phyloP scores from a whole-genome alignment of 1,140 invertebrate species.

The Hycleus phaleratus region DNA sequence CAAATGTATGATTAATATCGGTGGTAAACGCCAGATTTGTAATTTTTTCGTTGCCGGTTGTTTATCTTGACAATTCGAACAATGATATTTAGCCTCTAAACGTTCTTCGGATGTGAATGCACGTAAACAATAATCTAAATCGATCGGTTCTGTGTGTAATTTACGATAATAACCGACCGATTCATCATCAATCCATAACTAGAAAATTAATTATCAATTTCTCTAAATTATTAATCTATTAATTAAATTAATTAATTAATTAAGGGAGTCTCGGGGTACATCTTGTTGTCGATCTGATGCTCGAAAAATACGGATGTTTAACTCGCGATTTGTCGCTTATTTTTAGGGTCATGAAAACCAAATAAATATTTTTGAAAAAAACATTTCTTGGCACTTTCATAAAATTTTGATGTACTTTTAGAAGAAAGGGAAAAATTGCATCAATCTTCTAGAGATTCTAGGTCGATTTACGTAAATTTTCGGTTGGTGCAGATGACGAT shows the following conservation, averaged over 20 bases:
- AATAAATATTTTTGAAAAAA: too few species aligned
- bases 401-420: too few species aligned
- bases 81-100: slow-evolving; percentile 78
- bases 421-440: too few species aligned
- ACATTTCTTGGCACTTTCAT: too few species aligned
- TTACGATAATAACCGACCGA: slow-evolving; percentile 60
- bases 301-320: too few species aligned
- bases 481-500: too few species aligned
- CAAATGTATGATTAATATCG: slow-evolving; percentile 79
- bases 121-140: slow-evolving; percentile 69
- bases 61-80: slow-evolving; percentile 70
- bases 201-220: slow-evolving; percentile 8
- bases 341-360: too few species aligned
- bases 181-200: slow-evolving; percentile 64
- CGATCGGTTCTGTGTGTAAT: slow-evolving; percentile 69
- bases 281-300: too few species aligned
- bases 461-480: too few species aligned
- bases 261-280: not conserved
- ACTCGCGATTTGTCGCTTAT: too few species aligned
- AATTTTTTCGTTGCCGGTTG: slow-evolving; percentile 81
- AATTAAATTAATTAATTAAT: not conserved
- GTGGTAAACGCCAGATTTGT: slow-evolving; percentile 82
- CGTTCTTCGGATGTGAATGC: slow-evolving; percentile 82
- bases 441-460: too few species aligned
- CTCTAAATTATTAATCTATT: not conserved